A percentile compares a stretch with the other conserved stretches of the same genome.
phyloP scores from a whole-genome alignment of 2,113 vertebrate species.

The Thalassarche chlororhynchos region DNA sequence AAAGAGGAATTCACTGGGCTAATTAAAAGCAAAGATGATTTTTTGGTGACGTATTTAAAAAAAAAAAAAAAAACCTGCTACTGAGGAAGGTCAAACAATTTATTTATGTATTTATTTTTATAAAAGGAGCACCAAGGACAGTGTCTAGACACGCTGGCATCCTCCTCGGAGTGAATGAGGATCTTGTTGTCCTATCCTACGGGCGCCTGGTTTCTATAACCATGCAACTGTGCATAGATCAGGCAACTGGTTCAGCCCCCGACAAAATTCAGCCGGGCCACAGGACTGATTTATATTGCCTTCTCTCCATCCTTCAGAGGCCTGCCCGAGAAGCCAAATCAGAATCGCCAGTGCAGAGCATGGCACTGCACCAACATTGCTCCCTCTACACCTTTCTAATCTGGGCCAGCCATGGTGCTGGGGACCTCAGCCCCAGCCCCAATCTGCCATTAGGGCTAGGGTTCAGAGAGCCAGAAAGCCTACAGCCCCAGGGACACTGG shows the following conservation, averaged over 20 bases:
- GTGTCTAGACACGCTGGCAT: not conserved
- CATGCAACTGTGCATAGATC: not conserved
- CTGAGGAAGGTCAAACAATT: not conserved
- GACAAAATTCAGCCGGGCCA: not conserved
- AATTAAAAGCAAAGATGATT: not conserved
- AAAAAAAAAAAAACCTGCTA: not conserved
- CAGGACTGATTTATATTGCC: not conserved
- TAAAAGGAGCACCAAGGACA: not conserved
- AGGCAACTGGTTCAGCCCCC: not conserved
- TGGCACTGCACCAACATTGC: not conserved
- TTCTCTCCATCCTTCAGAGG: not conserved
- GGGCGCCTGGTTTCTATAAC: not conserved
- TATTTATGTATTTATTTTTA: not conserved
- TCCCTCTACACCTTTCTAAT: not conserved
- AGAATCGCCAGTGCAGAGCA: fast-evolving
- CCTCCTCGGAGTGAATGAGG: not conserved
- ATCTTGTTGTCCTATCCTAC: not conserved
- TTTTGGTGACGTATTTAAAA: not conserved
- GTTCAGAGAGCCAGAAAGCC: not conserved
- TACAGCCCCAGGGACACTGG: not conserved
- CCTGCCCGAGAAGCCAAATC: not conserved
- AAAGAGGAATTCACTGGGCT: not conserved
- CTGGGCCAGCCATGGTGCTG: not conserved
- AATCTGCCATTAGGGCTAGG: not conserved
- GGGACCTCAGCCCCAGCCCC: not conserved